Base-by-base conservation (phyloP, 2,888 invertebrate species). In the Tethea ocularis region DNA sequence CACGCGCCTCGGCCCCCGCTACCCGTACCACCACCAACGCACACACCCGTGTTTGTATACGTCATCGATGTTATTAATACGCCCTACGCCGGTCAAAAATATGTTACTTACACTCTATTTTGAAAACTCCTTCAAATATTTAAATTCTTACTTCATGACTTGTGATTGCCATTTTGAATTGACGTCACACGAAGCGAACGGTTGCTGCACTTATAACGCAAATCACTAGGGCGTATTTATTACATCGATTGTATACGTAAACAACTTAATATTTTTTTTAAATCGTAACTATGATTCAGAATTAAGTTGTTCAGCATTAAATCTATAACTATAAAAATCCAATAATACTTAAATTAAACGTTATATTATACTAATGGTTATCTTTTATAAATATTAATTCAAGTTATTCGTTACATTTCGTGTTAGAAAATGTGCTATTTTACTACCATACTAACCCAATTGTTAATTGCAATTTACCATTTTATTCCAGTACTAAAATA, bases 1-100 rank as follows among this genome's bases (percentile, higher is more conserved):
- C 68, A 88, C 90, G 64, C 86, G 89, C 63, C 86, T 78, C 62
- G 72, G 77, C 54, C 71, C 78, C 54, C 70, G 72, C 83, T 84
- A 80, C 75, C 77, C 67, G 77, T 78, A 77, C 82, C 84, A 74
- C 81, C 85, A 76, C 80, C 78, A 72, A 63, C 63, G 62, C 59
- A 73, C 67, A 69, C 66, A 62, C 54, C 58, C 29, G 55, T 53
- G 57, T 60, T 33, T 55, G 52, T 36, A 62, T 56, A 59, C 24
- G 22, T 55, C 51, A 51, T 55, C 46, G 33, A 46, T 61, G n/a
- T 24, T 52, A 26, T 26, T 52, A 52, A 52, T 52, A 60, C 51
- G 29, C 41, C 57, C 55, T 51, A 51, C 46, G 46, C 58, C 58
- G 51, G 4, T 46, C 41, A 46, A 46, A 41, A 41, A 6, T 17